Evolutionary conservation across 2,113 vertebrate genomes (phyloP).

Genomic region (Calyptomena viridis): DNA sequence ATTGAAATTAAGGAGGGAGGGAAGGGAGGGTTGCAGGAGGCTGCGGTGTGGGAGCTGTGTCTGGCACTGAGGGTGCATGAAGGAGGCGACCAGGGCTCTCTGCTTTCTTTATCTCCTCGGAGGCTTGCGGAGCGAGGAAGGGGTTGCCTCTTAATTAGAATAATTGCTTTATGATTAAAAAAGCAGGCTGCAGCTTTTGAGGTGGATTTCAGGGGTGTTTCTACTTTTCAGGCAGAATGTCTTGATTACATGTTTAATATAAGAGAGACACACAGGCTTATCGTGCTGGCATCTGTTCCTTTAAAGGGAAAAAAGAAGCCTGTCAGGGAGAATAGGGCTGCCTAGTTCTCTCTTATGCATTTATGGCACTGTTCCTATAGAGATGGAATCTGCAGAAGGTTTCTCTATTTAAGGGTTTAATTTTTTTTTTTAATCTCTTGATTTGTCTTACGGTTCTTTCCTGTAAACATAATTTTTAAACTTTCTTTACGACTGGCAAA

Average conservation of each 20-base stretch:
- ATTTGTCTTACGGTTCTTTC: background rate
- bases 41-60: slow-evolving; percentile 1
- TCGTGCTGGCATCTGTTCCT: slow-evolving; percentile 58
- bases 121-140: background rate
- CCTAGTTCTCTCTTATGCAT: slow-evolving; percentile 4
- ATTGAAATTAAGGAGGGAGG: slow-evolving; percentile 21
- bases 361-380: slow-evolving; percentile 56
- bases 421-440: background rate
- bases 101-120: background rate
- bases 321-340: slow-evolving; percentile 41
- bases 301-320: slow-evolving; percentile 48
- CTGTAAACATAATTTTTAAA: slow-evolving; percentile 17
- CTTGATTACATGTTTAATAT: background rate
- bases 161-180: slow-evolving; percentile 10
- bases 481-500: background rate
- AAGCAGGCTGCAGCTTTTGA: background rate
- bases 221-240: background rate
- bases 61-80: background rate
- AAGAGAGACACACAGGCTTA: background rate
- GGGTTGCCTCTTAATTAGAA: slow-evolving; percentile 44
- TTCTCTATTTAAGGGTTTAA: background rate
- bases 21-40: background rate
- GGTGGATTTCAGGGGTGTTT: background rate
- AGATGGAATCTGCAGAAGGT: slow-evolving; percentile 41
- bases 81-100: background rate